Base-by-base conservation (phyloP, 92 coral and sea anemone genomes). In the Bergia sp. region DNA sequence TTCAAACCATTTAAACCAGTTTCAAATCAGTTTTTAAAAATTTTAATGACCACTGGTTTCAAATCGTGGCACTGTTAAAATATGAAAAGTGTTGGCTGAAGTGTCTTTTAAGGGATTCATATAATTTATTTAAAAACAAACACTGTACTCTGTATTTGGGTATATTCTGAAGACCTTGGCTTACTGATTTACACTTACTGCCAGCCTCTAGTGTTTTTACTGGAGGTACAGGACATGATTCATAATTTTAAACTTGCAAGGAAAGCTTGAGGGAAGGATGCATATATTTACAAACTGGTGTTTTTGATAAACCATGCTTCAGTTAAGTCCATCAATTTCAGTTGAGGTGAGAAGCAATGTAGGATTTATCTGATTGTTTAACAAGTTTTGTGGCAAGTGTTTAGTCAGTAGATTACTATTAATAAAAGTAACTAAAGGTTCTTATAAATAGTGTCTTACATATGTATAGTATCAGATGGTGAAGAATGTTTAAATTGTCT, bases 261-360 rank as follows among this genome's bases (percentile, higher is more conserved):
- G 66, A 12, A 16, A 18, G 73, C 47, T 61, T 40, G 85, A 81
- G 37, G 47, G 29, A 36, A 47, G 0, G 44, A 2, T 82, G 10
- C n/a, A 15, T 47, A 11, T 23, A 23, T 20, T 13, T 47, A 3
- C 10, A 43, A 16, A 36, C 18, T 36, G 9, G 39, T 37, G 85
- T 5, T 43, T 37, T 11, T 37, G 72, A 13, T 42, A 37, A 55
- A 72, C 39, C 58, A 84, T 84, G 87, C 75, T 69, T 36, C 79
- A 58, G 73, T 42, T 39, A 58, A 57, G 50, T 49, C 79, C 87
- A 84, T 53, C 39, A 40, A 72, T 84, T 23, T 69, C 65, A 10
- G 55, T 84, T 23, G 87, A 84, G 87, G 87, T 84, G 78, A 84
- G 87, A 79, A 8, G 2, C 38, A 23, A 53, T 36, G 21, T 49